Evolutionary conservation across 2,888 invertebrate genomes (phyloP), one percentile per base, ranked within the genome.

Genomic region (Eupithecia tripunctaria): DNA sequence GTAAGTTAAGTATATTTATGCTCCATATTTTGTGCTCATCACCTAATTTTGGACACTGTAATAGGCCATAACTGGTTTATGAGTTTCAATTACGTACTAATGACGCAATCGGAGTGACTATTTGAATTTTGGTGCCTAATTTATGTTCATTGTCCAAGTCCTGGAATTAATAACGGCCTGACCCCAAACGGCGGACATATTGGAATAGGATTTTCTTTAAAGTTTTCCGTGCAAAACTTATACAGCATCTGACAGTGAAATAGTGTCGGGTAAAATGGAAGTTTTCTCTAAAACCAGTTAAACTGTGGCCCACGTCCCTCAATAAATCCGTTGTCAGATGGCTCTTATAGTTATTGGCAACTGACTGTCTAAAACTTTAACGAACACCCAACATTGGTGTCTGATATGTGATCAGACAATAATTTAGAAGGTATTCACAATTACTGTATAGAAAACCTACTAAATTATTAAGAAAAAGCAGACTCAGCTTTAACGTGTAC

Each of bases 21-120:
- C 72, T 74, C 77, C 76, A 78, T 76, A 80, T 82, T 73, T 74
- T 74, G 72, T 76, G 80, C 71, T 75, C 81, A 78, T 79, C 79
- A 75, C 73, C 78, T 81, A 82, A 82, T 83, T 84, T 79, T 80
- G 82, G 81, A 81, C 80, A 81, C 79, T 85, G 83, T 85, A 84
- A 87, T 85, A 81, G 85, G 78, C 83, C 79, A 80, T 88, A 84
- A 87, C 82, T 82, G 81, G 84, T 85, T 87, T 84, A 86, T 76
- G 82, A 81, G 79, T 77, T 72, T 73, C 80, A 79, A 82, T 85
- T 84, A 84, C 80, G 82, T 79, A 77, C 74, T 68, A 70, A 76
- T 84, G 84, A 83, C 81, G 84, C 77, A 81, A 78, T 38, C 38
- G 63, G 67, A 76, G 76, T 78, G 78, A 79, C 73, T 68, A 80